These are phyloP conservation scores for Chirona hameri DNA, from an alignment of 2,888 invertebrate genomes.

Conservation along the genomic window DNA sequence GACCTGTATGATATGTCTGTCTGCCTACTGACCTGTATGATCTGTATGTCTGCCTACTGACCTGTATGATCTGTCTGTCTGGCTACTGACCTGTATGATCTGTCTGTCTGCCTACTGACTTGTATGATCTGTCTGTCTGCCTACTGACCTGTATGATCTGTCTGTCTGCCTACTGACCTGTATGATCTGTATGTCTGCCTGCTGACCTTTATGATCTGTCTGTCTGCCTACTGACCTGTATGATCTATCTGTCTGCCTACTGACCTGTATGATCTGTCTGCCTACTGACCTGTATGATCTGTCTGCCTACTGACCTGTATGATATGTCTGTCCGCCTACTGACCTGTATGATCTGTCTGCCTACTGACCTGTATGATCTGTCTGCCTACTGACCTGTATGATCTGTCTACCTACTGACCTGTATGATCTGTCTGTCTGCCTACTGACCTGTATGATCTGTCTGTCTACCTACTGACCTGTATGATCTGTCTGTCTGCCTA, in stretches of 20 bases:
- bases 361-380: constrained; percentile 71
- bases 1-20: constrained; percentile 71
- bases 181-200: constrained; percentile 69
- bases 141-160: constrained; percentile 70
- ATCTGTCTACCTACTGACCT: constrained; percentile 76
- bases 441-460: constrained; percentile 69
- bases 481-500: constrained; percentile 71
- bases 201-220: constrained; percentile 71
- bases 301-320: too few species aligned
- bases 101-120: too few species aligned
- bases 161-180: too few species aligned
- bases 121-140: constrained; percentile 69
- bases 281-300: constrained; percentile 73
- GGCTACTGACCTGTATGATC: constrained; percentile 69
- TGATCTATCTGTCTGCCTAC: constrained; percentile 66
- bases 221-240: too few species aligned
- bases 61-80: constrained; percentile 69
- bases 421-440: constrained; percentile 69
- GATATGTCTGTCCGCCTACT: constrained; percentile 70
- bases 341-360: constrained; percentile 72
- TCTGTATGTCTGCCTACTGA: too few species aligned
- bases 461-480: too few species aligned
- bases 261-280: constrained; percentile 68
- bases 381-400: too few species aligned
- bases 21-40: constrained; percentile 72